Percentiles rank a stretch among this genome's conserved stretches.
Evolutionary conservation across 2,113 vertebrate species (phyloP).

Genomic region (Daboia siamensis): DNA sequence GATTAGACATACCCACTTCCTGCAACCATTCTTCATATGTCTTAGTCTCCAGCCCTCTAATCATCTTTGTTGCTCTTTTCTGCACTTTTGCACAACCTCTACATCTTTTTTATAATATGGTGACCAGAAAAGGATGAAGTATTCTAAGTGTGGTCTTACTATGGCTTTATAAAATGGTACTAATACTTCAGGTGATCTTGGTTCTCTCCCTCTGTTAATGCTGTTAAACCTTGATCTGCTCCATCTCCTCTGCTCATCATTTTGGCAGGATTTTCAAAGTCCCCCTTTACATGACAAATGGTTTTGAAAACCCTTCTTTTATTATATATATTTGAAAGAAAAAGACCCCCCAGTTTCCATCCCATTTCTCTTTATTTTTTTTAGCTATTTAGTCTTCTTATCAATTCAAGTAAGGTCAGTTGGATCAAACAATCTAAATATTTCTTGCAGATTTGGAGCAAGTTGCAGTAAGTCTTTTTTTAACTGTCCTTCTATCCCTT

Average conservation of each 20-base stretch:
- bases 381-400: background rate
- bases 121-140: background rate
- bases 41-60: background rate
- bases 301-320: background rate
- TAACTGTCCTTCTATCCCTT: background rate
- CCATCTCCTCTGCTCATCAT: background rate
- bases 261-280: background rate
- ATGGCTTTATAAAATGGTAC: background rate
- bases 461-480: background rate
- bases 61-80: background rate
- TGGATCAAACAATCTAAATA: background rate
- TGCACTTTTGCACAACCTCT: background rate
- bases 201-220: background rate
- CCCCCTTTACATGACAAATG: background rate
- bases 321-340: background rate
- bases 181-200: background rate
- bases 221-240: background rate
- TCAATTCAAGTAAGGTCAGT: background rate
- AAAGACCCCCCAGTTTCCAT: background rate
- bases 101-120: background rate
- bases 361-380: background rate
- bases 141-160: background rate
- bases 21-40: background rate
- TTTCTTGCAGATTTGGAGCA: background rate
- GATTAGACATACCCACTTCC: background rate